A percentile compares a stretch with the other conserved stretches of the same genome.
These are phyloP conservation scores for Pomacea canaliculata DNA, from an alignment of 2,888 invertebrate genomes.

Conservation along the genomic window DNA sequence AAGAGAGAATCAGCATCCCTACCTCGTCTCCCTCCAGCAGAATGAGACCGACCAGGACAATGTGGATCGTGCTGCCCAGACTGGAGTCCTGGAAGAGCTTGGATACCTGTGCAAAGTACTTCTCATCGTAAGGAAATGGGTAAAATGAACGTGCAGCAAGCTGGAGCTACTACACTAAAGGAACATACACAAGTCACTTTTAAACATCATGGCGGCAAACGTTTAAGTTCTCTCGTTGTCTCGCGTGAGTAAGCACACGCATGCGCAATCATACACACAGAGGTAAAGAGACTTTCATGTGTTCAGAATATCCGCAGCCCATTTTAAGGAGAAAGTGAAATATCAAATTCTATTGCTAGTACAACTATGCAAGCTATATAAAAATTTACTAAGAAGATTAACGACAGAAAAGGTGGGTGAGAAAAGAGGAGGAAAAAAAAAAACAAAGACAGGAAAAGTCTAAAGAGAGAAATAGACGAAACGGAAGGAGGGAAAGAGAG, in stretches of 20 bases:
- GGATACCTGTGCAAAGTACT: constrained; percentile 75
- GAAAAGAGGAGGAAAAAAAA: neutral
- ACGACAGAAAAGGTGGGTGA: neutral
- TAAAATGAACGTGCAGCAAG: too few species aligned
- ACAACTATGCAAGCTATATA: too few species aligned
- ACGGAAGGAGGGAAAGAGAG: neutral
- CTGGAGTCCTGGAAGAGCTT: constrained; percentile 69
- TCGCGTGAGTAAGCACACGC: too few species aligned
- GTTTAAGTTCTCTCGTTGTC: too few species aligned
- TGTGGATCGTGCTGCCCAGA: constrained; percentile 61
- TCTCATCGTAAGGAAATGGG: too few species aligned
- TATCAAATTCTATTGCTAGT: too few species aligned
- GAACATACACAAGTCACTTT: too few species aligned
- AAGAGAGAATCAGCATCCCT: neutral
- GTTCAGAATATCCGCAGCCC: too few species aligned
- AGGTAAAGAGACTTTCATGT: neutral
- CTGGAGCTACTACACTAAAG: too few species aligned
- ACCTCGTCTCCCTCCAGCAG: constrained; percentile 66
- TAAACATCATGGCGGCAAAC: too few species aligned
- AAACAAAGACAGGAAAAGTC: neutral
- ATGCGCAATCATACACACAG: neutral
- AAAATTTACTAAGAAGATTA: too few species aligned
- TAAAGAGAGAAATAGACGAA: neutral
- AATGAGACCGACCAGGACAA: constrained; percentile 61
- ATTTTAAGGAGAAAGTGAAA: too few species aligned